Evolutionary conservation across 2,888 invertebrate species (phyloP).

Genomic region (Thymelicus acteon): DNA sequence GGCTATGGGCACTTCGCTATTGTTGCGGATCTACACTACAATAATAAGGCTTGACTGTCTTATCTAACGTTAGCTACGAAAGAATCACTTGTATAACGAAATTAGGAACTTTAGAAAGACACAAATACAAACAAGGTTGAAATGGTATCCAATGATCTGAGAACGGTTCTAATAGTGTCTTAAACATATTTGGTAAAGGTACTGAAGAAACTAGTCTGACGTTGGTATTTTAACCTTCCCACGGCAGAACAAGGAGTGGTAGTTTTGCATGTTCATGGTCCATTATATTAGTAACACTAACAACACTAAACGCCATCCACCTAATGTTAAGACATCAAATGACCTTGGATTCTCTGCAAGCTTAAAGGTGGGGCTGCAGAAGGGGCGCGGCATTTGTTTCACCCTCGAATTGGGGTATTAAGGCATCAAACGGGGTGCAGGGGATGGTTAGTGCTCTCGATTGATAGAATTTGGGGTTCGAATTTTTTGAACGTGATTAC

Average conservation of each 20-base stretch:
- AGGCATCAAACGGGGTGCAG: constrained; percentile 15
- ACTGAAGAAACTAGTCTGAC: not conserved
- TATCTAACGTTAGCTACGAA: too few relatives aligned
- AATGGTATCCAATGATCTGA: too few relatives aligned
- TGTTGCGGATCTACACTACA: too few relatives aligned
- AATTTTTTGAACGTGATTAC: not conserved
- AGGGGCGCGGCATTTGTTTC: constrained; percentile 35
- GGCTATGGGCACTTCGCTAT: too few relatives aligned
- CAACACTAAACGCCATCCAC: not conserved
- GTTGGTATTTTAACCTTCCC: not conserved
- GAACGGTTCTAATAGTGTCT: too few relatives aligned
- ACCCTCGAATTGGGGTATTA: constrained; percentile 28
- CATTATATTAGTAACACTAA: not conserved
- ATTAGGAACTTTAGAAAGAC: too few relatives aligned
- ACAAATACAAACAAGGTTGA: too few relatives aligned
- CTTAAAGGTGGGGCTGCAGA: constrained; percentile 33
- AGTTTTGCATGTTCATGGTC: not conserved
- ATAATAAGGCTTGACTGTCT: too few relatives aligned
- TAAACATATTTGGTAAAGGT: too few relatives aligned
- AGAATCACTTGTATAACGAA: too few relatives aligned
- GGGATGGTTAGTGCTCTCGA: constrained; percentile 10
- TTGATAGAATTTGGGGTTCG: constrained; percentile 7
- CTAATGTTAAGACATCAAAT: constrained; percentile 15
- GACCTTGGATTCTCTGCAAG: constrained; percentile 30
- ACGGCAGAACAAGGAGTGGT: not conserved